Conservation (phyloP, 1,140 invertebrate genomes). For the Procambarus clarkii region DNA sequence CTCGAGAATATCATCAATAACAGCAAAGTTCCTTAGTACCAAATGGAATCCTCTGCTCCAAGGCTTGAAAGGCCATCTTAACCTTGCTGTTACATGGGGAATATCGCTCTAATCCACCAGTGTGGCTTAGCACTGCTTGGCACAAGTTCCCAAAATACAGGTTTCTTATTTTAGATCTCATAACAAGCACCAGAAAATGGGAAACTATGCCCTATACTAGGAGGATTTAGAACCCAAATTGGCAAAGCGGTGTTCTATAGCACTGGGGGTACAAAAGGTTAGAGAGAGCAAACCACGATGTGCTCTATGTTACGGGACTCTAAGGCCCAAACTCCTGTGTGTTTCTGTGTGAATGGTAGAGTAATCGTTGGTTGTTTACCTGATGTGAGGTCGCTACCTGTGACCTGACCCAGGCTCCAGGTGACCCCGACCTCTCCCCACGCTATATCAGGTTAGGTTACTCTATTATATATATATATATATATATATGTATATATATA, state of each 20-base stretch:
- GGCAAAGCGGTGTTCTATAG: neutral
- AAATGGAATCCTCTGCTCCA: neutral
- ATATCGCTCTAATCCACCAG: neutral
- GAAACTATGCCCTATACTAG: neutral
- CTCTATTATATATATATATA: too few species aligned
- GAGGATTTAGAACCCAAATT: neutral
- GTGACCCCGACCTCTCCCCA: too few species aligned
- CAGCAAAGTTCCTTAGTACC: neutral
- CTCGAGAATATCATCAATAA: neutral
- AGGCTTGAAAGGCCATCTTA: neutral
- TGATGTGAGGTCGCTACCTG: too few species aligned
- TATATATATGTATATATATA: too few species aligned
- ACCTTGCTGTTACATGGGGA: neutral
- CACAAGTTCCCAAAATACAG: neutral
- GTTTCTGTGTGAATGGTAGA: neutral
- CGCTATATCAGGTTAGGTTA: too few species aligned
- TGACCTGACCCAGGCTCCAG: too few species aligned
- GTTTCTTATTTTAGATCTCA: constrained; percentile 1
- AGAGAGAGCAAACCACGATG: neutral
- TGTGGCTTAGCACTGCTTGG: neutral
- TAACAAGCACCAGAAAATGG: neutral
- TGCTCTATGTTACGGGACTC: neutral
- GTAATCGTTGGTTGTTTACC: neutral
- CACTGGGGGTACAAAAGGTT: neutral
- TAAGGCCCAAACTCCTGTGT: neutral